Evolutionary conservation across 2,113 vertebrate genomes (phyloP).

Genomic region (Hepsetus odoe): DNA sequence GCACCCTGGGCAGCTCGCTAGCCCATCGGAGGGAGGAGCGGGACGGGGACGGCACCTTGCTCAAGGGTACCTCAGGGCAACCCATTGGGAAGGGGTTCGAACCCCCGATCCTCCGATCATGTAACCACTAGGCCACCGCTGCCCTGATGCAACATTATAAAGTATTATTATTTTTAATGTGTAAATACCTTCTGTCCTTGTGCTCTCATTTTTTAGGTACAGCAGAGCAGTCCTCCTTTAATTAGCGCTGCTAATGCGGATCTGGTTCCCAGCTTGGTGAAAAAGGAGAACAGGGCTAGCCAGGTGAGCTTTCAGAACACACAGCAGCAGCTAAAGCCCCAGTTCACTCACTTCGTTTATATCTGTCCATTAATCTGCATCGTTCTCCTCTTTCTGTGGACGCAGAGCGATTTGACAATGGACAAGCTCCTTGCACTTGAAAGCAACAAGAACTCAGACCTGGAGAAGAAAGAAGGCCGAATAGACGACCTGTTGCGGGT

Average conservation of each 20-base stretch:
- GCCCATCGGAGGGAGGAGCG: too few relatives aligned
- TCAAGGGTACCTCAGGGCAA: too few relatives aligned
- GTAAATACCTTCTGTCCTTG: not conserved
- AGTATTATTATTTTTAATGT: not conserved
- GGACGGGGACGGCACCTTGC: too few relatives aligned
- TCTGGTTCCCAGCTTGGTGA: constrained; percentile 86
- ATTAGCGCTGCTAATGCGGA: constrained; percentile 87
- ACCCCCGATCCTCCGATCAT: too few relatives aligned
- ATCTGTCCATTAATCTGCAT: too few relatives aligned
- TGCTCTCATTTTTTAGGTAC: constrained; percentile 73
- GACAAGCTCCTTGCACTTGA: constrained; percentile 93
- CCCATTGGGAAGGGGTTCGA: too few relatives aligned
- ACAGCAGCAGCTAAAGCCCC: not conserved
- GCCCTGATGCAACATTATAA: too few relatives aligned
- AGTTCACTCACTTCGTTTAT: not conserved
- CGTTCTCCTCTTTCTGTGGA: not conserved
- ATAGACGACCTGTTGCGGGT: constrained; percentile 96
- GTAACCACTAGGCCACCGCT: too few relatives aligned
- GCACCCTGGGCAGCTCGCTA: too few relatives aligned
- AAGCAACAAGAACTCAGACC: constrained; percentile 92
- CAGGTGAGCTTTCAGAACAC: constrained; percentile 77
- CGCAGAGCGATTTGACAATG: constrained; percentile 92
- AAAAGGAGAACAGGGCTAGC: constrained; percentile 90
- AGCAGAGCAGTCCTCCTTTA: constrained; percentile 90
- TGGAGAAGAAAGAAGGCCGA: constrained; percentile 95